Conservation (phyloP, 2,797 vertebrate species). For the Acanthopagrus latus region DNA sequence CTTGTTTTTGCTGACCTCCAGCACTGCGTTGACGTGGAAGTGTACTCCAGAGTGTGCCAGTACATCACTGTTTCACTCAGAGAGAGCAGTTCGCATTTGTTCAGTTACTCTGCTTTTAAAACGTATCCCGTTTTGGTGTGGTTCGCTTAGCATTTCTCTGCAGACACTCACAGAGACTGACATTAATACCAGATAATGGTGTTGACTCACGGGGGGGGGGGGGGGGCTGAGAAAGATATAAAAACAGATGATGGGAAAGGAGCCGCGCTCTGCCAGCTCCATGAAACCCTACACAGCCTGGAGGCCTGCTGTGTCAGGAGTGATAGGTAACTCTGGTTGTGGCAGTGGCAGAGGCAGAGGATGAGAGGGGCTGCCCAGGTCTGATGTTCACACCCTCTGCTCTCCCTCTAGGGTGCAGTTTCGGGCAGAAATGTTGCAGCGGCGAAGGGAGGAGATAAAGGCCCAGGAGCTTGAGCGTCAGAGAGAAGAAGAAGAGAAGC, state of each 20-base stretch:
- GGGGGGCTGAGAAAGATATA: slow-evolving; percentile 42
- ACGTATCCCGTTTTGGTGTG: background rate
- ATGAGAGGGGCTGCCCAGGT: slow-evolving; percentile 32
- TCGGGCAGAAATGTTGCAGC: slow-evolving; percentile 84
- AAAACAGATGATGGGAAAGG: slow-evolving; percentile 59
- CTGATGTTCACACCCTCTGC: slow-evolving; percentile 55
- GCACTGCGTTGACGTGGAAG: background rate
- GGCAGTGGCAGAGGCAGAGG: slow-evolving; percentile 32
- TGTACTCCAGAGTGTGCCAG: background rate
- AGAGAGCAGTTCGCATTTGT: slow-evolving; percentile 8
- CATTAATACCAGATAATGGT: slow-evolving; percentile 41
- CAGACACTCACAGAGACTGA: slow-evolving; percentile 25
- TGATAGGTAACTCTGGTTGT: slow-evolving; percentile 54
- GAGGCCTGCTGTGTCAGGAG: slow-evolving; percentile 63
- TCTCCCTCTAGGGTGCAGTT: slow-evolving; percentile 87
- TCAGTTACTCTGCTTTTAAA: slow-evolving; percentile 11
- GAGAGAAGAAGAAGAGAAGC: slow-evolving; percentile 79
- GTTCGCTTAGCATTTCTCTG: slow-evolving; percentile 33
- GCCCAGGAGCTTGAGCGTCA: slow-evolving; percentile 77
- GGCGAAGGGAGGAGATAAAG: slow-evolving; percentile 81
- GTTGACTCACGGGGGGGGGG: slow-evolving; percentile 35
- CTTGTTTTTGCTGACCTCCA: background rate
- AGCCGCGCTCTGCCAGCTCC: slow-evolving; percentile 52
- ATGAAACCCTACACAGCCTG: slow-evolving; percentile 60
- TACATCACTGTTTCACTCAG: background rate